Evolutionary conservation across 1,140 invertebrate genomes (phyloP).

Genomic region (Caenorhabditis inopinata): DNA sequence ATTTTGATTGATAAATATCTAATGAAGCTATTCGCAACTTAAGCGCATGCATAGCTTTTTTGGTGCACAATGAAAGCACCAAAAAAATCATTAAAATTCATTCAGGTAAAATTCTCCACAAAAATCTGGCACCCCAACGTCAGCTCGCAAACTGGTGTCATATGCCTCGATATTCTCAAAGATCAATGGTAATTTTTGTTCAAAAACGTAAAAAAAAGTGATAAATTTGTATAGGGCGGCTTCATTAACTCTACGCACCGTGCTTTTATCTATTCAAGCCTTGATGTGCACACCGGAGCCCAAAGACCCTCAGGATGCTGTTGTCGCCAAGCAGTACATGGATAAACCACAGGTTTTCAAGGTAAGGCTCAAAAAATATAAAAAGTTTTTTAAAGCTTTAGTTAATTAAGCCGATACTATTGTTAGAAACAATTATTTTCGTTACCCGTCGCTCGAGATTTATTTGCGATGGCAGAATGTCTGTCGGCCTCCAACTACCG

Average conservation of each 20-base stretch:
- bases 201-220: no score
- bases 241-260: conserved; percentile 93
- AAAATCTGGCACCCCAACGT: conserved; percentile 99
- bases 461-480: no score
- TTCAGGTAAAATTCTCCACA: conserved; percentile 79
- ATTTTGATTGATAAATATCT: no score
- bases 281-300: conserved; percentile 88
- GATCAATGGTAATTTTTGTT: conserved; percentile 88
- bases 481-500: no score
- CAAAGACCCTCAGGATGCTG: conserved; percentile 76
- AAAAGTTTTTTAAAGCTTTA: not conserved
- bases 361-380: conserved; percentile 33
- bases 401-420: no score
- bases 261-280: conserved; percentile 84
- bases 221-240: no score
- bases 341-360: conserved; percentile 81
- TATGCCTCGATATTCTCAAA: conserved; percentile 98
- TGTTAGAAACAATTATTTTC: no score
- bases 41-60: no score
- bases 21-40: no score
- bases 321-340: conserved; percentile 95
- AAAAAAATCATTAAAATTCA: no score
- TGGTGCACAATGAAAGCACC: no score
- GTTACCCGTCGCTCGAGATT: no score
- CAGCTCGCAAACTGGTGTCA: conserved; percentile 95